Conservation (phyloP, 2,797 vertebrate genomes). For the Eidolon dupreanum region DNA sequence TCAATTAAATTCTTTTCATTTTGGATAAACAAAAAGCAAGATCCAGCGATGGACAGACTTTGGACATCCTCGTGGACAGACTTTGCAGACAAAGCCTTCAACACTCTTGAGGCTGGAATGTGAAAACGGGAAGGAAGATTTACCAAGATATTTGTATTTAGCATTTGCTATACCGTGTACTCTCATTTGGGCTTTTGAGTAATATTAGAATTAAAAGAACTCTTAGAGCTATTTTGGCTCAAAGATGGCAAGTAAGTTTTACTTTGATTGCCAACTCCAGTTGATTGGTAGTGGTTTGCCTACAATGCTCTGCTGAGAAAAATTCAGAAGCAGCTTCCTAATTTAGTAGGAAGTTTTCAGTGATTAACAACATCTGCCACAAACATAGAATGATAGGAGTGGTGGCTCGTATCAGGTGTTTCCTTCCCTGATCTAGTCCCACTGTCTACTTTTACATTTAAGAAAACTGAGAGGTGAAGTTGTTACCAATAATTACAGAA, state of each 20-base stretch:
- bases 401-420: neutral
- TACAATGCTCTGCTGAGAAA: neutral
- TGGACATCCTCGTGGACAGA: neutral
- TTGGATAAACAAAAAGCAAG: neutral
- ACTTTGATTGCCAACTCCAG: neutral
- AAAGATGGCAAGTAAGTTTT: neutral
- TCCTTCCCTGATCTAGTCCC: neutral
- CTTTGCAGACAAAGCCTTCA: neutral
- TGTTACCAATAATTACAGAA: neutral
- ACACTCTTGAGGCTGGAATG: neutral
- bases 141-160: neutral
- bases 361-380: neutral
- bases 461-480: neutral
- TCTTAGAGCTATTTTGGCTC: neutral
- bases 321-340: constrained; percentile 10
- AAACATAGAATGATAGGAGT: neutral
- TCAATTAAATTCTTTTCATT: neutral
- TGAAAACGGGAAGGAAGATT: neutral
- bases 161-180: neutral
- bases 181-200: constrained; percentile 26
- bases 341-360: neutral
- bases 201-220: constrained; percentile 27
- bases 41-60: neutral
- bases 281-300: neutral
- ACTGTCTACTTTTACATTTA: neutral